Base-by-base conservation (phyloP, 2,113 vertebrate species). In the Lipotes vexillifer region DNA sequence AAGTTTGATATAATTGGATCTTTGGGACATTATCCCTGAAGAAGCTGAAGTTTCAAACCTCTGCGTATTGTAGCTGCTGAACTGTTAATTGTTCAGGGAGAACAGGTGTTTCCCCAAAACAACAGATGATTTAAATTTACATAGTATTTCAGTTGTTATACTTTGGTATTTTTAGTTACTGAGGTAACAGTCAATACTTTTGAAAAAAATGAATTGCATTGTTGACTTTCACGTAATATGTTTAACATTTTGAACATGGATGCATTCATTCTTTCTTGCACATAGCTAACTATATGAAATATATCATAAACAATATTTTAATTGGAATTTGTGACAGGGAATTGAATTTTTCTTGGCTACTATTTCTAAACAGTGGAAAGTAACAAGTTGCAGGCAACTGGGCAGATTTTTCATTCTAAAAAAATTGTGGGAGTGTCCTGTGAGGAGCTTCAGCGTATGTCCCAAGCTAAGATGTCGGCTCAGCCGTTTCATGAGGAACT, bases 81-180 rank as follows among this genome's bases (percentile, higher is more conserved):
- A 97, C 96, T 98, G 95, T 97, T 97, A 97, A 98, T 98, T 98
- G 97, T 61, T 98, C 15, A 81, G 98, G 95, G 97, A 97, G 36
- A 69, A 36, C 5, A 88, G 10, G 7, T 83, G 97, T 93, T 96
- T 68, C 94, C 97, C 5, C 8, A 0, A 91, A 90, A 69, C 94
- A 97, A 90, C 59, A 93, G 82, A 46, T 68, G 23, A 49, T 74
- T 97, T 97, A 97, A 94, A 96, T 90, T 90, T 93, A 31, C 15
- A 23, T 29, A 38, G 66, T 77, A 46, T 68, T 96, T 71, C 36
- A 46, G 18, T 85, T 82, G 65, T 38, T 85, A 7, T 33, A 31
- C 65, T 96, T 95, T 94, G 92, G 33, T 49, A 83, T 88, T 91
- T 97, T 96, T 66, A 49, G 61, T 85, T 85, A 49, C 49, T 29